phyloP scores from a whole-genome alignment of 2,797 vertebrate genomes.

The Emys orbicularis region DNA sequence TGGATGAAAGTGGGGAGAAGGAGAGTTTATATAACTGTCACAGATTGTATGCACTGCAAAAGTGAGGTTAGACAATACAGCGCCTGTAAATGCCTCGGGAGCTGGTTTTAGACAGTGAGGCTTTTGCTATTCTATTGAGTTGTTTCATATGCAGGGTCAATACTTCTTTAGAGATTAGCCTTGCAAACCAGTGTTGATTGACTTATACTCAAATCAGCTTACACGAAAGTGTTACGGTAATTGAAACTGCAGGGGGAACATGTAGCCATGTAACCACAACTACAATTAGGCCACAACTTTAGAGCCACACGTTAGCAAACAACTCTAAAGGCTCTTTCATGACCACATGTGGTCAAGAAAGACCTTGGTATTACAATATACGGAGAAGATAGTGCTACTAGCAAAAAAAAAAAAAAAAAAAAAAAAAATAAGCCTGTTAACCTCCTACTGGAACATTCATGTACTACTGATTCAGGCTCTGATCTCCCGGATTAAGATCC shows the following conservation, averaged over 20 bases:
- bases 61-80: not conserved
- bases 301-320: slow-evolving; percentile 24
- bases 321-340: slow-evolving; percentile 38
- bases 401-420: not conserved
- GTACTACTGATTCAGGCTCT: not conserved
- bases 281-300: slow-evolving; percentile 25
- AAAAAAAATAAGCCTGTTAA: not conserved
- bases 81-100: slow-evolving; percentile 14
- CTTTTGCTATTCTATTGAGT: slow-evolving; percentile 33
- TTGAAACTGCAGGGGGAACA: slow-evolving; percentile 43
- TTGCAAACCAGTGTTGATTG: slow-evolving; percentile 61
- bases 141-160: slow-evolving; percentile 63
- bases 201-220: slow-evolving; percentile 49
- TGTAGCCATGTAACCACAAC: slow-evolving; percentile 41
- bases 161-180: slow-evolving; percentile 64
- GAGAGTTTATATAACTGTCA: not conserved
- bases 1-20: not conserved
- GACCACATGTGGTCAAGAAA: not conserved
- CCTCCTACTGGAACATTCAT: not conserved
- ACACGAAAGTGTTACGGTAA: slow-evolving; percentile 47
- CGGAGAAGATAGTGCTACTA: slow-evolving; percentile 34
- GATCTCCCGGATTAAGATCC: fast-evolving
- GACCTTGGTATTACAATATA: slow-evolving; percentile 39
- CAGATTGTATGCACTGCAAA: not conserved
- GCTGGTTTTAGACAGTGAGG: not conserved